A percentile compares a stretch with the other conserved stretches of the same genome.
Evolutionary conservation across 2,888 invertebrate species (phyloP).

Genomic region (Sturmia bella): DNA sequence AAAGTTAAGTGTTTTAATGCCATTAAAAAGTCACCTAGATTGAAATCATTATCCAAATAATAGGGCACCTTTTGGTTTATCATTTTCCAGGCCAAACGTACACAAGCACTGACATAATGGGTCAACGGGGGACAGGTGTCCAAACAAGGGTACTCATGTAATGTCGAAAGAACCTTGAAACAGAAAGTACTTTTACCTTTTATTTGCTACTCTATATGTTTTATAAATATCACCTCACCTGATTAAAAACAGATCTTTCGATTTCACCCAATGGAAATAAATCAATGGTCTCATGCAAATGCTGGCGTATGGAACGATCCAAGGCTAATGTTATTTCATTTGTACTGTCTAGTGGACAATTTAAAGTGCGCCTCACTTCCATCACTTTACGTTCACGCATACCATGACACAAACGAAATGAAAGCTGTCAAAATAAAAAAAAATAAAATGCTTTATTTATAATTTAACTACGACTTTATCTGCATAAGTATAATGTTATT

Average conservation of each 20-base stretch:
- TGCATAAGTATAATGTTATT: too few relatives aligned
- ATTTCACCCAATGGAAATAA: conserved; percentile 87
- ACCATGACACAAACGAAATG: conserved; percentile 88
- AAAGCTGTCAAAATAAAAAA: conserved; percentile 83
- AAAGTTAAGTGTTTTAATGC: neutral
- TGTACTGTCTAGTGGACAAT: conserved; percentile 81
- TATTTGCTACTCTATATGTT: neutral
- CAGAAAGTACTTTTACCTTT: neutral
- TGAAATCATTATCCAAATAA: conserved; percentile 87
- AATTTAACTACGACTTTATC: too few relatives aligned
- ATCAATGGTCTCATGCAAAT: conserved; percentile 87
- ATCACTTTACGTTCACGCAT: conserved; percentile 88
- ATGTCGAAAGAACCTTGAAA: conserved; percentile 91
- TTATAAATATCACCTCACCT: conserved; percentile 79
- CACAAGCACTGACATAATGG: conserved; percentile 91
- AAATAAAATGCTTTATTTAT: neutral
- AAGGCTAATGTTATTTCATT: conserved; percentile 82
- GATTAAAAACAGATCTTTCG: conserved; percentile 86
- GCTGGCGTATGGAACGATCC: conserved; percentile 84
- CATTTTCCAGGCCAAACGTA: conserved; percentile 93
- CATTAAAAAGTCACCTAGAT: conserved; percentile 83
- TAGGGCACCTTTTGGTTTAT: conserved; percentile 88
- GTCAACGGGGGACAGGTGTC: conserved; percentile 89
- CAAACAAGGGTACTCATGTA: conserved; percentile 96
- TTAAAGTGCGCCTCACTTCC: conserved; percentile 87